phyloP scores from a whole-genome alignment of 1,140 invertebrate species.

The Drosophila neocordata region DNA sequence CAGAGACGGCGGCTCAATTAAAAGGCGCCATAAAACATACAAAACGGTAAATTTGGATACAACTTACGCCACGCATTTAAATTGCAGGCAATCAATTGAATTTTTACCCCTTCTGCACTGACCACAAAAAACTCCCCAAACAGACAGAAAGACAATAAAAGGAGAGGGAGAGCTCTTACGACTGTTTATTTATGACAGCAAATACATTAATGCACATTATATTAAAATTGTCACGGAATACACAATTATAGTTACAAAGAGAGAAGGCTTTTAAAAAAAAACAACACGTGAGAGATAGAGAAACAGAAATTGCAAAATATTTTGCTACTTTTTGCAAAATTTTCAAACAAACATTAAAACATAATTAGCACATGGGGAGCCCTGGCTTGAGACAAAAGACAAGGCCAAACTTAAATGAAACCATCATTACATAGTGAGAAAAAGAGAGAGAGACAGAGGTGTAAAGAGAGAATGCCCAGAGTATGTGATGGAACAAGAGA shows the following conservation, averaged over 20 bases:
- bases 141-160: background rate
- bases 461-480: background rate
- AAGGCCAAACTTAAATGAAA: conserved; percentile 17
- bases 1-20: conserved; percentile 48
- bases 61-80: conserved; percentile 57
- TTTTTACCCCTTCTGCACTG: conserved; percentile 14
- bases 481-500: background rate
- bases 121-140: conserved; percentile 23
- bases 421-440: background rate
- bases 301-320: background rate
- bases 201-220: conserved; percentile 21
- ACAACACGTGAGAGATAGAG: background rate
- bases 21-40: conserved; percentile 56
- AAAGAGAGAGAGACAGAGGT: no score
- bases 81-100: conserved; percentile 74
- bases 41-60: conserved; percentile 57
- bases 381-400: conserved; percentile 6
- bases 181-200: conserved; percentile 51
- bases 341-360: conserved; percentile 14
- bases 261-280: background rate
- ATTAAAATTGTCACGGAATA: conserved; percentile 37
- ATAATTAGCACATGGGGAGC: conserved; percentile 19
- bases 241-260: background rate
- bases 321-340: background rate
- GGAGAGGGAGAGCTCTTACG: conserved; percentile 28